Evolutionary conservation across 2,113 vertebrate species (phyloP).

Genomic region (Podiceps cristatus): DNA sequence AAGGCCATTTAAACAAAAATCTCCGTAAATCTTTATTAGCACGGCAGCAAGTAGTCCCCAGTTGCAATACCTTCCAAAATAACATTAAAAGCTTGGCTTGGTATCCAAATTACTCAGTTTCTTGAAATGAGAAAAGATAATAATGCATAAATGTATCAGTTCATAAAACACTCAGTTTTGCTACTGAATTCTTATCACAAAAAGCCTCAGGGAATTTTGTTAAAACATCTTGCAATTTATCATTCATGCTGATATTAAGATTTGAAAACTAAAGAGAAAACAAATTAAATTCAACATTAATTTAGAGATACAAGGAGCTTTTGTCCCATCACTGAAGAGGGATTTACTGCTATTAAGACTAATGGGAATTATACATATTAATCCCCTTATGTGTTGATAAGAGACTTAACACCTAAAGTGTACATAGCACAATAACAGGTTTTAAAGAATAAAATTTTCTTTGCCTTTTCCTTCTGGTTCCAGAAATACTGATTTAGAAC

Average conservation of each 20-base stretch:
- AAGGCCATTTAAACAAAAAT: conserved; percentile 22
- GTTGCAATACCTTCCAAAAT: not conserved
- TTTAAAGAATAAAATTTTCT: not conserved
- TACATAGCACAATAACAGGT: not conserved
- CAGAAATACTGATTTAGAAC: not conserved
- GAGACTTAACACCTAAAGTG: not conserved
- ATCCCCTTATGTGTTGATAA: conserved; percentile 13
- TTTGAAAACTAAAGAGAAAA: conserved; percentile 28
- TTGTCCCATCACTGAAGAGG: conserved; percentile 15
- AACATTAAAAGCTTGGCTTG: conserved; percentile 25
- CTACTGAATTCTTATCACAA: conserved; percentile 1
- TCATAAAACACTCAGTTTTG: conserved; percentile 8
- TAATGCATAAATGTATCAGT: not conserved
- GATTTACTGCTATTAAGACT: conserved; percentile 44
- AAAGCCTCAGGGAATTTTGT: not conserved
- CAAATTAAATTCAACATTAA: not conserved
- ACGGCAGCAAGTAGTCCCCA: not conserved
- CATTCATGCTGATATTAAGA: not conserved
- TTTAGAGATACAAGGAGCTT: conserved; percentile 24
- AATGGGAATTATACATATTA: conserved; percentile 39
- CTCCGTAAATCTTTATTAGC: not conserved
- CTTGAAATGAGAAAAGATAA: not conserved
- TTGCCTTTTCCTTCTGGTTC: not conserved
- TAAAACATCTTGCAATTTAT: conserved; percentile 6
- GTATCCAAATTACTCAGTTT: conserved; percentile 32